These are phyloP conservation scores for Sphaeridia pumilis DNA, from an alignment of 2,888 invertebrate species.

Conservation along the genomic window DNA sequence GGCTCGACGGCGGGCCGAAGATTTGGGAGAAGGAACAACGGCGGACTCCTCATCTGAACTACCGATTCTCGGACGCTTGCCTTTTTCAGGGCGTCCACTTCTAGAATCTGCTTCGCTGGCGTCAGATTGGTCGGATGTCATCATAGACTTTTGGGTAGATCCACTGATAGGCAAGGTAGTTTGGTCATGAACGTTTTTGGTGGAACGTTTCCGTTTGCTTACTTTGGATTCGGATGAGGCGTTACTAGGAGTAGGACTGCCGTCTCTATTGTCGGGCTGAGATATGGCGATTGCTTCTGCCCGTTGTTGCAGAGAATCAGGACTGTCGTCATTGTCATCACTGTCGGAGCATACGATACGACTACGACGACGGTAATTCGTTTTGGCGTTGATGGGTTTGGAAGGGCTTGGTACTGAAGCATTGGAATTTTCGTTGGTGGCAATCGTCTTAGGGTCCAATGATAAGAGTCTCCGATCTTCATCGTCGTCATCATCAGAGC, in stretches of 20 bases:
- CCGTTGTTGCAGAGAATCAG: not conserved
- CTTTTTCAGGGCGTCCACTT: not conserved
- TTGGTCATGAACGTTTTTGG: not conserved
- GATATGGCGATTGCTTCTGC: not conserved
- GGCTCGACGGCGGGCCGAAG: not conserved
- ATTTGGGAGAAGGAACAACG: not conserved
- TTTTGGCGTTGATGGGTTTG: too few species aligned
- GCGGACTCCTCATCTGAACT: slow-evolving; percentile 9
- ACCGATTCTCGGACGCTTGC: slow-evolving; percentile 3
- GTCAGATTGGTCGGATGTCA: not conserved
- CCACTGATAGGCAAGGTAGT: not conserved
- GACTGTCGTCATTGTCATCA: slow-evolving; percentile 1
- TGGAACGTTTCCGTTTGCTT: not conserved
- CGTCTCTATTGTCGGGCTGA: not conserved
- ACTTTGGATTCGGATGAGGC: not conserved
- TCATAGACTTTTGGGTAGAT: not conserved
- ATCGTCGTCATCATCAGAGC: slow-evolving; percentile 1
- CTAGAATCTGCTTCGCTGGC: not conserved
- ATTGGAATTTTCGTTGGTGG: not conserved
- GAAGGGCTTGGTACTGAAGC: too few species aligned
- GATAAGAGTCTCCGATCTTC: not conserved
- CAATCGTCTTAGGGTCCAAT: not conserved
- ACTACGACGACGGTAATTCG: not conserved
- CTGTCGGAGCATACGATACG: not conserved
- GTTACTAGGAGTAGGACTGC: not conserved